Evolutionary conservation across 2,797 vertebrate species (phyloP), one percentile per base, ranked within the genome.

Genomic region (Diplodus puntazzo): DNA sequence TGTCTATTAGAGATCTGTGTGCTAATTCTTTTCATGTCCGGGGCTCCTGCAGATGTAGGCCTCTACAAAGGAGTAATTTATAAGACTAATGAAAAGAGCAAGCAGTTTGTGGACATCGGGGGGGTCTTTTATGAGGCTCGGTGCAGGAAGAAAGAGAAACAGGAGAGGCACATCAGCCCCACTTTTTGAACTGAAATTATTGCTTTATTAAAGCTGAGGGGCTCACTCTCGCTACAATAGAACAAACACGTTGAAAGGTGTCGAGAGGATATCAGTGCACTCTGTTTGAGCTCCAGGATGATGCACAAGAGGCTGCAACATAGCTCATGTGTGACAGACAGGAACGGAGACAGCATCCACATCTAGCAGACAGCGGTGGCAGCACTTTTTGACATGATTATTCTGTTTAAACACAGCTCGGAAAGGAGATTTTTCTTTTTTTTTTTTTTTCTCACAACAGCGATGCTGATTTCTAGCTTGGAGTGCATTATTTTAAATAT

Each of bases 1-100:
- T 86, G 92, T 93, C 94, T 95, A 93, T 95, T 95, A 93, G 92
- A 94, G 94, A 94, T 92, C 89, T 76, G 89, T 87, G 91, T 67
- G 90, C 94, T 96, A 95, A 96, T 96, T 96, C 94, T 92, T 95
- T 95, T 96, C 94, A 95, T 95, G 95, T 95, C 88, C 81, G 30
- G 88, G 85, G 91, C 93, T 93, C 94, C 92, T 93, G 93, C 92
- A 90, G 92, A 94, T 92, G 94, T 87, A 87, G 90, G 85, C 72
- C 78, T 83, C 94, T 96, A 95, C 95, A 96, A 96, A 96, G 93
- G 92, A 90, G 92, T 94, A 82, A 95, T 96, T 95, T 95, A 92
- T 92, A 92, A 94, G 91, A 89, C 93, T 96, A 96, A 96, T 96
- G 95, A 96, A 95, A 95, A 95, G 93, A 95, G 92, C 93, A 86